Conservation (phyloP, 2,113 vertebrate genomes). For the Tragelaphus buxtoni region DNA sequence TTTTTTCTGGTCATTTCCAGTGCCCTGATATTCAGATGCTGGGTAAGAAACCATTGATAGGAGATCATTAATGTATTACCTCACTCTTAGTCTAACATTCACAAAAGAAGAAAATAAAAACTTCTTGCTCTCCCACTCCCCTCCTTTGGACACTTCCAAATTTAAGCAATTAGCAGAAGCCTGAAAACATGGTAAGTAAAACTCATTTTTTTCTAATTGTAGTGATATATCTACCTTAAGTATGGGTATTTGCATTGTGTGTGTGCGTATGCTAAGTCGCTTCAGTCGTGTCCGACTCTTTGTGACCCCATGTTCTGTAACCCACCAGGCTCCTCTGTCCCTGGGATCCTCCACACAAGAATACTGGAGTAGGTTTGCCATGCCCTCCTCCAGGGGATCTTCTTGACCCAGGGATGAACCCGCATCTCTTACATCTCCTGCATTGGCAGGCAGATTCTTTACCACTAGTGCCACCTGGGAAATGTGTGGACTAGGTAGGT, state of each 20-base stretch:
- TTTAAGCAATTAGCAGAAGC: neutral
- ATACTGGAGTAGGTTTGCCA: neutral
- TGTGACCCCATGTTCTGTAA: neutral
- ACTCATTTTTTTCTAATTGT: neutral
- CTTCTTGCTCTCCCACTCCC: neutral
- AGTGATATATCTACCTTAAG: neutral
- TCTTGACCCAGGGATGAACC: neutral
- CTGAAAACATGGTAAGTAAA: neutral
- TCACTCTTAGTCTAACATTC: neutral
- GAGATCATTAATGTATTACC: neutral
- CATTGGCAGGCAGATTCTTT: neutral
- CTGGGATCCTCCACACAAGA: neutral
- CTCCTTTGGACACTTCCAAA: neutral
- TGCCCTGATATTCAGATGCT: neutral
- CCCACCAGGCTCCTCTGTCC: neutral
- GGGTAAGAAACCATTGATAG: neutral
- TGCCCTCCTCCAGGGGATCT: neutral
- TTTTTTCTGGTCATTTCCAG: neutral
- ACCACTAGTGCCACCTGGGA: neutral
- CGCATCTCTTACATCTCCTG: neutral
- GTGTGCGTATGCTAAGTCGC: neutral
- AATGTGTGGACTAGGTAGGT: neutral
- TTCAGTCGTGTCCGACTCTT: neutral
- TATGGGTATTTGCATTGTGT: neutral
- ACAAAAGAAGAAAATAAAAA: neutral